Evolutionary conservation across 2,888 invertebrate genomes (phyloP), one percentile per base, ranked within the genome.

Genomic region (Cryptocephalus primarius): DNA sequence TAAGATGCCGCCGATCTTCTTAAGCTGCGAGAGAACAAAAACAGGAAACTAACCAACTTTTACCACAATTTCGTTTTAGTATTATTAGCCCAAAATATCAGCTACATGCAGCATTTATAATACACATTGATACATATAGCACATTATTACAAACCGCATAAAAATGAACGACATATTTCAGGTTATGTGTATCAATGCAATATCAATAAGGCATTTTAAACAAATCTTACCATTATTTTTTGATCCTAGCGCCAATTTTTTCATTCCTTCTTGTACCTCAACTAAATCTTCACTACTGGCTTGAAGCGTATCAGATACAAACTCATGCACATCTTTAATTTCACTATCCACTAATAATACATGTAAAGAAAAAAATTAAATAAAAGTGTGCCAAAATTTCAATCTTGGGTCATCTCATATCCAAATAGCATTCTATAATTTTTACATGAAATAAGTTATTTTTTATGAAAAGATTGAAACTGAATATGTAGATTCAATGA

Each of bases 211-310:
- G 22, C 22, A 22, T 41, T 33, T 41, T 32, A 41, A 40, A 31
- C 9, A 43, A 39, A 39, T 75, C 75, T 76, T 67, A 74, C 76
- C 75, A 69, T 72, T 70, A 45, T 70, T 59, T 61, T 71, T 72
- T 53, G 74, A 67, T 59, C 72, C 71, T 62, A 75, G 67, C 46
- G 78, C 80, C 55, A 87, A 74, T 68, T 80, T 81, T 70, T 82
- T 78, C 80, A 87, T 83, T 61, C 83, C 84, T 63, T 84, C 82
- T 62, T 80, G 79, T 51, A 83, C 83, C 69, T 86, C 83, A 62
- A 80, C 80, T 63, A 83, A 72, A 65, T 83, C 83, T 60, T 76
- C 76, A 57, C 74, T 75, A 60, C 77, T 76, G 55, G 78, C 77
- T 69, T 80, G 78, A 71, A 83, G 81, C 62, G 80, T 77, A 69